Conservation (phyloP, 2,888 invertebrate genomes). For the Patella caerulea region DNA sequence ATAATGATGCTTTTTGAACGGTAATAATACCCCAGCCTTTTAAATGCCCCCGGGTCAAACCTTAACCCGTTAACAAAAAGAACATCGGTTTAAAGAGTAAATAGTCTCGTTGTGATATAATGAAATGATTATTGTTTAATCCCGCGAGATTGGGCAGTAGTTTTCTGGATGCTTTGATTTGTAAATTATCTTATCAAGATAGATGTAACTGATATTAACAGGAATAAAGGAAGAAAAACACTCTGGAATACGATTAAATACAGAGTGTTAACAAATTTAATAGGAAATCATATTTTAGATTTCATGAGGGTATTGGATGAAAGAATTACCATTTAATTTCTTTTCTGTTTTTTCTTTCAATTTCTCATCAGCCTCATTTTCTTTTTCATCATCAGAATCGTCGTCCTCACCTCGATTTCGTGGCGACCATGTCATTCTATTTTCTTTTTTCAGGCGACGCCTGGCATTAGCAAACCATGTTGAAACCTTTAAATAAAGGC, state of each 20-base stretch:
- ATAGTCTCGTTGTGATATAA: not conserved
- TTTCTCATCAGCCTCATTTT: conserved; percentile 22
- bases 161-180: not conserved
- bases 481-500: conserved; percentile 77
- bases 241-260: no score
- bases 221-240: no score
- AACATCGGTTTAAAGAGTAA: conserved; percentile 6
- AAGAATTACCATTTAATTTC: not conserved
- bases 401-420: conserved; percentile 77
- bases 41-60: not conserved
- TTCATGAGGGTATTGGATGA: no score
- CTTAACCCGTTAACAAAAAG: not conserved
- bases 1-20: conserved; percentile 10
- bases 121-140: not conserved
- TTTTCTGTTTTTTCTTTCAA: conserved; percentile 1
- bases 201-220: no score
- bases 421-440: conserved; percentile 97
- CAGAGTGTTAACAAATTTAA: no score
- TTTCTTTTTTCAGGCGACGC: conserved; percentile 93
- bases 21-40: not conserved
- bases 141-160: not conserved
- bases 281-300: no score
- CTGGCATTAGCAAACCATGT: conserved; percentile 98
- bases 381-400: conserved; percentile 45
- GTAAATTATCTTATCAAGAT: no score